Evolutionary conservation across 2,888 invertebrate genomes (phyloP).

Genomic region (Sinohyriopsis cumingii): DNA sequence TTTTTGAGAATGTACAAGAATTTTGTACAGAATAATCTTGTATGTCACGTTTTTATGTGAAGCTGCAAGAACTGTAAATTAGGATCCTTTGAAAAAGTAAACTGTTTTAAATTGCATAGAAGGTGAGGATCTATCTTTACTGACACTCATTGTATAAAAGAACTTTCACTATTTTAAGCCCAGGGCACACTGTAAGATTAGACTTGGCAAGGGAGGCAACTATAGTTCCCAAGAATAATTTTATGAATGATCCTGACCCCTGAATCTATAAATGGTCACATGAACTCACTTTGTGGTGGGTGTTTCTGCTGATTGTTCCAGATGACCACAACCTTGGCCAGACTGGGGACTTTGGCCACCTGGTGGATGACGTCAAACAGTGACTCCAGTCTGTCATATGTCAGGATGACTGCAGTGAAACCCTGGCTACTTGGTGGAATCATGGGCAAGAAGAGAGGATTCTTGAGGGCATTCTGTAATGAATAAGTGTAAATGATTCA

Average conservation of each 20-base stretch:
- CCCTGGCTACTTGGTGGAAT: constrained; percentile 83
- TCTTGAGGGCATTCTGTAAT: constrained; percentile 53
- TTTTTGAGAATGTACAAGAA: too few species aligned
- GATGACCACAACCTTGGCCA: constrained; percentile 92
- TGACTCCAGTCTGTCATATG: constrained; percentile 92
- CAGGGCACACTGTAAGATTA: too few species aligned
- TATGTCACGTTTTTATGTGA: too few species aligned
- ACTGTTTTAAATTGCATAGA: neutral
- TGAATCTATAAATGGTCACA: neutral
- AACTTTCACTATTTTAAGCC: too few species aligned
- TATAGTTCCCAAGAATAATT: too few species aligned
- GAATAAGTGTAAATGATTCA: constrained; percentile 3
- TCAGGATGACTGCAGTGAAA: constrained; percentile 96
- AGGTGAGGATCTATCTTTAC: neutral
- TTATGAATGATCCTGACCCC: too few species aligned
- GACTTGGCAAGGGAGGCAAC: too few species aligned
- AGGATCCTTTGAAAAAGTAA: neutral
- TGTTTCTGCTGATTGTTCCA: constrained; percentile 96
- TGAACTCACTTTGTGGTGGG: constrained; percentile 86
- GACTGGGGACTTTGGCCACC: constrained; percentile 88
- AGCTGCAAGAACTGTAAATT: too few species aligned
- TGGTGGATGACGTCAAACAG: constrained; percentile 89
- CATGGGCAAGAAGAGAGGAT: constrained; percentile 84
- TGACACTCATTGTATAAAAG: neutral
- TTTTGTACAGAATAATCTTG: too few species aligned